Conservation (phyloP, 2,888 invertebrate genomes). For the Patella caerulea region DNA sequence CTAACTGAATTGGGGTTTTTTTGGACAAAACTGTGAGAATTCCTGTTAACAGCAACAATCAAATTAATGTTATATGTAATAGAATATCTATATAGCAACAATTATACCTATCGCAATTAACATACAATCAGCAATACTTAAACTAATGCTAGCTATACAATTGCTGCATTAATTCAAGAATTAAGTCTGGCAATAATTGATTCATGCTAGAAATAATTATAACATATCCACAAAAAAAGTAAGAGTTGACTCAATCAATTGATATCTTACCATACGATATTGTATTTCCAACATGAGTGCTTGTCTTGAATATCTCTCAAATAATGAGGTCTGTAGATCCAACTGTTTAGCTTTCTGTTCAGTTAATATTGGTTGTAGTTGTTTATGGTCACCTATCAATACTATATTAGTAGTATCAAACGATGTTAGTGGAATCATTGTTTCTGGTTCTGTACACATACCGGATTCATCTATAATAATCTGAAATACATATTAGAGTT, state of each 20-base stretch:
- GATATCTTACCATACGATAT: conserved; percentile 61
- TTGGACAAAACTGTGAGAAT: no score
- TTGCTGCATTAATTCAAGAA: no score
- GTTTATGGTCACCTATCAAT: conserved; percentile 61
- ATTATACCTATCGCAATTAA: no score
- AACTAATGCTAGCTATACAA: no score
- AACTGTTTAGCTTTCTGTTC: conserved; percentile 45
- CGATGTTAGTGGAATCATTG: conserved; percentile 64
- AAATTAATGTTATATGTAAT: no score
- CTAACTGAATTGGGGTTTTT: no score
- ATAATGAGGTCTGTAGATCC: conserved; percentile 57
- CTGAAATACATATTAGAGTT: conserved; percentile 39
- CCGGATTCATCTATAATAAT: conserved; percentile 66
- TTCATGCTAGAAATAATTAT: not conserved
- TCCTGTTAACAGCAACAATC: no score
- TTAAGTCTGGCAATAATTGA: no score
- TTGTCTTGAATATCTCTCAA: conserved; percentile 53
- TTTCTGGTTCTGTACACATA: conserved; percentile 62
- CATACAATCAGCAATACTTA: no score
- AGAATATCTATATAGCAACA: no score
- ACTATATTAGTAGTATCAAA: conserved; percentile 45
- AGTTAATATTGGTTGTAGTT: conserved; percentile 51
- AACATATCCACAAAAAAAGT: not conserved
- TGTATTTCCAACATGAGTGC: conserved; percentile 55
- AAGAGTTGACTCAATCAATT: no score